Conservation (phyloP, 2,113 vertebrate species). For the Shinisaurus crocodilurus region DNA sequence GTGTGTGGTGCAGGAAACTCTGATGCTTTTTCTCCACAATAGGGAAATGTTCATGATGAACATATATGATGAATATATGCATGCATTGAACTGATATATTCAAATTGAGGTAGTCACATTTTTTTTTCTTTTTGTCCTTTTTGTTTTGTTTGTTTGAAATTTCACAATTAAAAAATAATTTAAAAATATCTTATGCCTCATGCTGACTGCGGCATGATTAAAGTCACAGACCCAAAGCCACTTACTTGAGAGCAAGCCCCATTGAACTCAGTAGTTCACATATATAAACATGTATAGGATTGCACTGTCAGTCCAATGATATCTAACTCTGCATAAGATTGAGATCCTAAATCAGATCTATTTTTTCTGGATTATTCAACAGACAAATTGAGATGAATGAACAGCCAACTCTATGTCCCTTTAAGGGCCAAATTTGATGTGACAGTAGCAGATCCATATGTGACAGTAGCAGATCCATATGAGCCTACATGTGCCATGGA, state of each 20-base stretch:
- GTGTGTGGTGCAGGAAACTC: no score
- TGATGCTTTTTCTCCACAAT: no score
- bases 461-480: background rate
- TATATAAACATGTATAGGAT: background rate
- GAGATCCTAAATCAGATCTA: background rate
- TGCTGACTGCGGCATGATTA: background rate
- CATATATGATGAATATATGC: no score
- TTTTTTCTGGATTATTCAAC: slow-evolving; percentile 2
- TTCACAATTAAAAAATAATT: no score
- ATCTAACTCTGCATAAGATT: background rate
- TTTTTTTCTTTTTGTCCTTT: no score
- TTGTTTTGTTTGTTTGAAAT: no score
- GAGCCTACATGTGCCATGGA: background rate
- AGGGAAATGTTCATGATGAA: no score
- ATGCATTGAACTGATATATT: no score
- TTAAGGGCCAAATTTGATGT: background rate
- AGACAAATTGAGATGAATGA: slow-evolving; percentile 38
- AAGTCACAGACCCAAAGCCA: background rate
- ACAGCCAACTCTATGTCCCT: slow-evolving; percentile 4
- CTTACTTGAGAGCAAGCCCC: background rate
- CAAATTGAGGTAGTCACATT: no score
- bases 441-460: background rate
- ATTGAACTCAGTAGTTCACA: background rate
- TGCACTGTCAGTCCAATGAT: background rate
- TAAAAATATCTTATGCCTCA: background rate